Conservation (phyloP, 2,888 invertebrate species). For the Eustalomyia histrio region DNA sequence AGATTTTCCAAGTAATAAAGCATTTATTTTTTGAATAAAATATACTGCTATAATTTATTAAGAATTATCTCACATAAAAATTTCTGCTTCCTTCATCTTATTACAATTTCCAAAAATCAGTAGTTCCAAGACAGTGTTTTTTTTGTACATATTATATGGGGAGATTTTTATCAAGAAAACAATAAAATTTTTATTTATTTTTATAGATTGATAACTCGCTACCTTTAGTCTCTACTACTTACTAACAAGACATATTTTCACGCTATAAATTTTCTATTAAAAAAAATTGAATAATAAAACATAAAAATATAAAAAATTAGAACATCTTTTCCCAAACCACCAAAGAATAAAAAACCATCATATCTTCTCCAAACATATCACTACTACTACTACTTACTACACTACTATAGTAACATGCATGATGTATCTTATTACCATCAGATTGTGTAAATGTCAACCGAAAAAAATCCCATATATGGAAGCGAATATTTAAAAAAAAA, state of each 20-base stretch:
- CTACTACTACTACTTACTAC: constrained; percentile 11
- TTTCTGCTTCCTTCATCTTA: constrained; percentile 11
- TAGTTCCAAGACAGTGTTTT: constrained; percentile 22
- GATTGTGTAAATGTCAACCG: constrained; percentile 59
- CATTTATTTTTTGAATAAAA: constrained; percentile 16
- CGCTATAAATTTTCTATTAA: constrained; percentile 62
- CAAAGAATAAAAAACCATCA: constrained; percentile 8
- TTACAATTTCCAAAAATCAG: constrained; percentile 30
- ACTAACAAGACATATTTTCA: constrained; percentile 61
- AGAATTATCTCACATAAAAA: constrained; percentile 3
- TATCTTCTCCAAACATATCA: neutral
- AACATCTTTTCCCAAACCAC: constrained; percentile 45
- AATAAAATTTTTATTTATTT: constrained; percentile 49
- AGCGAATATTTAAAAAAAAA: constrained; percentile 31
- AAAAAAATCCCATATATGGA: constrained; percentile 42
- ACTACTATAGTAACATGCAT: constrained; percentile 46
- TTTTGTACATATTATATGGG: neutral
- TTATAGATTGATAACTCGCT: constrained; percentile 60
- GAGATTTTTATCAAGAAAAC: constrained; percentile 49
- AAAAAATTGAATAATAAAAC: constrained; percentile 3
- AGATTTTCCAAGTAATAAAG: constrained; percentile 42
- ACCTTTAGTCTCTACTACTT: constrained; percentile 40
- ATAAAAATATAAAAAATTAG: constrained; percentile 40
- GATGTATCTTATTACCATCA: constrained; percentile 62
- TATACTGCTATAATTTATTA: neutral